Base-by-base conservation (phyloP, 2,888 invertebrate species). In the Lepetodrilus schrolli region DNA sequence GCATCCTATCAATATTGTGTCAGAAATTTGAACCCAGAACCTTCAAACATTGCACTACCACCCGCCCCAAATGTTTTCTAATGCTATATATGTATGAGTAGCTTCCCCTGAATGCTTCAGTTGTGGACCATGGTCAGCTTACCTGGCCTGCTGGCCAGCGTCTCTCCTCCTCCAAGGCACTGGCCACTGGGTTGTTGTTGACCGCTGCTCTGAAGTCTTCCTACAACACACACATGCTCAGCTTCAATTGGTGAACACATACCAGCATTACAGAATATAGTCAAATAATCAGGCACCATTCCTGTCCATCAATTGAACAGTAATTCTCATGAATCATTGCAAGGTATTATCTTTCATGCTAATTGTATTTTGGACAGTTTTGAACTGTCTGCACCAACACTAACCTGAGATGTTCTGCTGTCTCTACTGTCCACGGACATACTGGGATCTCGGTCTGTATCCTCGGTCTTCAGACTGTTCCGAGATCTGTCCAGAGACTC, bases 401-500 rank as follows among this genome's bases (percentile, higher is more conserved):
- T 10, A 8, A 76, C 76, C 73, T 68, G 70, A 13, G 38, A 70
- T 30, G 69, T 66, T 17, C 70, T 58, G 3, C 74, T 74, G 43
- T 74, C 74, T 23, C 69, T 26, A 48, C 75, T 75, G 48, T 75
- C 72, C 48, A 71, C 65, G 30, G 75, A 73, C 37, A 68, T 66
- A 34, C 21, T 30, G 1, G 8, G 37, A 20, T 66, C 69, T 13
- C 10, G 47, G n/a, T 47, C 23, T 7, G 68, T 21, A 7, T 68
- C 37, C 20, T 21, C 23, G 26, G 65, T 26, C n/a, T 2, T 13
- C 34, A 34, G 34, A 30, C 30, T 30, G 58, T 43, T 68, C n/a
- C 23, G 43, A 37, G 47, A 65, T 36, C 66, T 48, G 21, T 75
- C 72, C n/a, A 68, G 69, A 3, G 65, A 66, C 47, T 72, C 72